phyloP scores from a whole-genome alignment of 35 echinoderm and acorn worm genomes.

The Lytechinus pictus region DNA sequence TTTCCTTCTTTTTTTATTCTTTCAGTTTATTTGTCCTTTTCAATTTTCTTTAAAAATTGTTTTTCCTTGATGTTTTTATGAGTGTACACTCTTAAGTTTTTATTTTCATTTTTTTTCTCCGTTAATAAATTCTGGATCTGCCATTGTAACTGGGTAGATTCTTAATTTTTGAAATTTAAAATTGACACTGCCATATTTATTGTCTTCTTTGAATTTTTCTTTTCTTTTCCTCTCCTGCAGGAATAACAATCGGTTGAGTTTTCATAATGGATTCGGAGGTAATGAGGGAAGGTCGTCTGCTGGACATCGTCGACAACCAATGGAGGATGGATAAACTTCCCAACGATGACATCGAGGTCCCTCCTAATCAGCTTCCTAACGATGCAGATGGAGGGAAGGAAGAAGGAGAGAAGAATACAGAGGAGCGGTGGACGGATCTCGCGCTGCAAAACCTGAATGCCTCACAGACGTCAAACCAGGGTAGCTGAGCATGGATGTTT shows the following conservation, averaged over 20 bases:
- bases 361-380: conserved; percentile 77
- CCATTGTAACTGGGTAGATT: too few species aligned
- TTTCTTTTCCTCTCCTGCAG: background rate
- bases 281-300: conserved; percentile 80
- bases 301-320: conserved; percentile 91
- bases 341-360: conserved; percentile 86
- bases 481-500: background rate
- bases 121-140: too few species aligned
- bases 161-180: too few species aligned
- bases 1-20: too few species aligned
- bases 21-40: too few species aligned
- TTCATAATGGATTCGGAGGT: conserved; percentile 88
- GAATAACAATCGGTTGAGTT: background rate
- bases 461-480: conserved; percentile 33
- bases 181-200: background rate
- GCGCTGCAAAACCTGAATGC: conserved; percentile 81
- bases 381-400: conserved; percentile 66
- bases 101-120: too few species aligned
- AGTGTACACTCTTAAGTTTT: too few species aligned
- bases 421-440: conserved; percentile 86
- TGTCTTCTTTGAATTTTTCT: background rate
- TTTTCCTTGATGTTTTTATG: too few species aligned
- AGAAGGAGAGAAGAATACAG: conserved; percentile 79
- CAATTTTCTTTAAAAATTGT: too few species aligned
- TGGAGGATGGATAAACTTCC: conserved; percentile 94